phyloP scores from a whole-genome alignment of 2,113 vertebrate species.

The Rhineura floridana region DNA sequence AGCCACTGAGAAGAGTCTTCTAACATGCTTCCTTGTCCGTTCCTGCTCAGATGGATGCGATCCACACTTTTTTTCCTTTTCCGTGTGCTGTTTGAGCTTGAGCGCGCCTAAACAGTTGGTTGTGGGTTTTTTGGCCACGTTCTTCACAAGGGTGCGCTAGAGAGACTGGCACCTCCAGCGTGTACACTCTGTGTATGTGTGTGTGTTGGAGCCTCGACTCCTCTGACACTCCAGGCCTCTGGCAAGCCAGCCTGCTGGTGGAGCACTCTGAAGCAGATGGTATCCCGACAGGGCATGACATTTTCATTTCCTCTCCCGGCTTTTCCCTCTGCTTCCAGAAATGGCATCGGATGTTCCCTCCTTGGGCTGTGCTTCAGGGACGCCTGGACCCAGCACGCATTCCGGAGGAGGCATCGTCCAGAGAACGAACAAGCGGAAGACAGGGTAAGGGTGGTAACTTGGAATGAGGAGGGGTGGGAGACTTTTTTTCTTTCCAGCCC shows the following conservation, averaged over 20 bases:
- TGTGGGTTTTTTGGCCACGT: background rate
- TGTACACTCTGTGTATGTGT: background rate
- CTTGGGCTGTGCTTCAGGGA: constrained; percentile 81
- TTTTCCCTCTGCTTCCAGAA: constrained; percentile 72
- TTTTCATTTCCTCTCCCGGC: background rate
- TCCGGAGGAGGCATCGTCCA: constrained; percentile 77
- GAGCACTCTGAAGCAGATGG: accelerated
- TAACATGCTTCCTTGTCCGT: too few relatives aligned
- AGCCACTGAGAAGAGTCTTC: too few relatives aligned
- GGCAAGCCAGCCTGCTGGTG: background rate
- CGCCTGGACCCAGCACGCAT: constrained; percentile 62
- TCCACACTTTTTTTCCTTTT: too few relatives aligned
- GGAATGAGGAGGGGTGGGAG: accelerated
- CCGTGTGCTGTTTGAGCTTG: background rate
- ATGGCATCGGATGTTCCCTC: constrained; percentile 84
- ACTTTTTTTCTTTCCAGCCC: background rate
- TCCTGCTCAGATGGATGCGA: too few relatives aligned
- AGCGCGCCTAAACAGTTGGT: background rate
- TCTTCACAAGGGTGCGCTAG: background rate
- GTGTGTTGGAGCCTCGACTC: background rate
- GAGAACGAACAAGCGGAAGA: constrained; percentile 85
- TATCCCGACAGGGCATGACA: too few relatives aligned
- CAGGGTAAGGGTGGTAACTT: constrained; percentile 76
- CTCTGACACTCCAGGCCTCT: too few relatives aligned
- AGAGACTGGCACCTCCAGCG: background rate